Evolutionary conservation across 2,888 invertebrate genomes (phyloP).

Genomic region (Volucella inflata): DNA sequence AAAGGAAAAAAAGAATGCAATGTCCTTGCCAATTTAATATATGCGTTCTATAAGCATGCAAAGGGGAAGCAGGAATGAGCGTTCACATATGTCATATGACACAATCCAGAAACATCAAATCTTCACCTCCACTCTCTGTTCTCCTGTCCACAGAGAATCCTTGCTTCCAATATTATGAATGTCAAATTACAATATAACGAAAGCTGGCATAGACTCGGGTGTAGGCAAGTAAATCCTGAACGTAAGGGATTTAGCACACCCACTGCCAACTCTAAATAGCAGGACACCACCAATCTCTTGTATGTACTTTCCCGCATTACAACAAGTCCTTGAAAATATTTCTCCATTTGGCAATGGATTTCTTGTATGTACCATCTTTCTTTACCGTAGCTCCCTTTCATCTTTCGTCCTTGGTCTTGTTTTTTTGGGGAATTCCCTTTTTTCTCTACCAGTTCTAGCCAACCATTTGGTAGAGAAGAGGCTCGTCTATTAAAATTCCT

Average conservation of each 20-base stretch:
- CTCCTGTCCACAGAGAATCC: constrained; percentile 2
- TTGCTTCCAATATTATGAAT: constrained; percentile 57
- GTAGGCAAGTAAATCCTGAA: too few species aligned
- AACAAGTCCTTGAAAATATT: constrained; percentile 57
- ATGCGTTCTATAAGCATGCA: constrained; percentile 2
- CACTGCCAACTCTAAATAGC: background rate
- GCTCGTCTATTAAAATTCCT: constrained; percentile 47
- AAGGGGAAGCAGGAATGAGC: constrained; percentile 21
- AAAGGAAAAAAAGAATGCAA: too few species aligned
- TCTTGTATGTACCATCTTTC: background rate
- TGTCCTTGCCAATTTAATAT: background rate
- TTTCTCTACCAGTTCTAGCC: constrained; percentile 41
- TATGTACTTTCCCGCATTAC: constrained; percentile 13
- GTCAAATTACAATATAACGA: constrained; percentile 56
- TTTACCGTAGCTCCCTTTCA: constrained; percentile 18
- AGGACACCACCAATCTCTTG: constrained; percentile 7
- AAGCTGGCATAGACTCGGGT: constrained; percentile 3
- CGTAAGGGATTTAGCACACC: constrained; percentile 59
- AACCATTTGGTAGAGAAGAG: constrained; percentile 47
- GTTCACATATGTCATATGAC: constrained; percentile 58
- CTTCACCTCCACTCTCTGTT: background rate
- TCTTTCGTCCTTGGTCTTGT: background rate
- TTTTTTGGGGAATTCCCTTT: constrained; percentile 2
- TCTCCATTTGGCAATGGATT: background rate
- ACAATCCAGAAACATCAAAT: constrained; percentile 26